Conservation (phyloP, 2,888 invertebrate genomes). For the Drosophila mercatorum region DNA sequence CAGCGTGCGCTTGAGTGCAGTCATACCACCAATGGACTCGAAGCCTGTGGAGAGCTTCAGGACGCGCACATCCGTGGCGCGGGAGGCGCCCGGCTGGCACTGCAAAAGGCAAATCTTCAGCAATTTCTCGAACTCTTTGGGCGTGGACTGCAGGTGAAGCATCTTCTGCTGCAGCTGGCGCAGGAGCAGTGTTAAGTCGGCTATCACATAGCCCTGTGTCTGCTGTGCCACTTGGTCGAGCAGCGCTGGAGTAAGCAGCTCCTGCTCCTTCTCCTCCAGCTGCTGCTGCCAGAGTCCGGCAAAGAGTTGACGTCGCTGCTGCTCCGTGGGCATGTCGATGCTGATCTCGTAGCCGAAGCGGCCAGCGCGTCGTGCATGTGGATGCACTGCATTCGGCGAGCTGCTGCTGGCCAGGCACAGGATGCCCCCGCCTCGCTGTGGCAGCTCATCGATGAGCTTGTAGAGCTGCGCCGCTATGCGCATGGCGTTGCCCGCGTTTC, state of each 20-base stretch:
- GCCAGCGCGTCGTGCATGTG: slow-evolving; percentile 85
- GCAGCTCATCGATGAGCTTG: slow-evolving; percentile 85
- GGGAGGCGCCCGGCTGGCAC: slow-evolving; percentile 83
- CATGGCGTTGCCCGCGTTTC: slow-evolving; percentile 80
- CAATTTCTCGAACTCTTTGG: slow-evolving; percentile 20
- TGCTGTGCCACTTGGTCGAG: slow-evolving; percentile 81
- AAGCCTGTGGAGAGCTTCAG: slow-evolving; percentile 84
- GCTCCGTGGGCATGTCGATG: slow-evolving; percentile 85
- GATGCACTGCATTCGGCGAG: slow-evolving; percentile 85
- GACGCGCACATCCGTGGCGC: slow-evolving; percentile 85
- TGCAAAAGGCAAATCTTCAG: slow-evolving; percentile 39
- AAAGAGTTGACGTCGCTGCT: slow-evolving; percentile 85
- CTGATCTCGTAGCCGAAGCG: slow-evolving; percentile 86
- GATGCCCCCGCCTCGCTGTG: slow-evolving; percentile 76
- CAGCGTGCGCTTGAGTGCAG: slow-evolving; percentile 85
- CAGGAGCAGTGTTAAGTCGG: slow-evolving; percentile 86
- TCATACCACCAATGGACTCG: slow-evolving; percentile 86
- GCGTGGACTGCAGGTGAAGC: slow-evolving; percentile 21
- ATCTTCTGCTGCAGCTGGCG: slow-evolving; percentile 80
- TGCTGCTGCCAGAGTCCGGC: slow-evolving; percentile 63
- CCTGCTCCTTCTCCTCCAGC: slow-evolving; percentile 21
- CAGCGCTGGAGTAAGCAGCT: slow-evolving; percentile 59
- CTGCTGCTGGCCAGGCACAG: slow-evolving; percentile 86
- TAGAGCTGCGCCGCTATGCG: slow-evolving; percentile 85
- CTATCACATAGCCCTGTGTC: slow-evolving; percentile 87